Evolutionary conservation across 2,888 invertebrate genomes (phyloP), one percentile per base, ranked within the genome.

Genomic region (Altica lythri): DNA sequence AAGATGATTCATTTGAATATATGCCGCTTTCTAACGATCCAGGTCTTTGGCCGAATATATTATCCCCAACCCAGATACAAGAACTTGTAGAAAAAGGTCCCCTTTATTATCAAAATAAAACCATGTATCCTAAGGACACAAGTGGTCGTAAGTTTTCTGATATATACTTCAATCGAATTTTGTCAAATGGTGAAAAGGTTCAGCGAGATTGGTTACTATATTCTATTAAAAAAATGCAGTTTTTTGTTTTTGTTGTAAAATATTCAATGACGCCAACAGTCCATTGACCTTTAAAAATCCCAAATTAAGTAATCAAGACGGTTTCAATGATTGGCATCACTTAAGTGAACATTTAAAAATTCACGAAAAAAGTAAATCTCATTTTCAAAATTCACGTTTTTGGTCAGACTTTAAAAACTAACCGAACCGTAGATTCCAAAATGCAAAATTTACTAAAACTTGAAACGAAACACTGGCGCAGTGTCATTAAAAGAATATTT

Each of bases 11-110:
- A 42, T 22, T 22, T 12, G 42, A 22, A 42, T n/a, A n/a, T n/a
- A n/a, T 14, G 42, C 42, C 25, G 22, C 42, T 22, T 22, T 42
- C 42, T 42, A 42, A 42, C 42, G 25, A 42, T 42, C 42, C 25
- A 22, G 19, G 42, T 22, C 25, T 42, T 27, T 42, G 42, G 42
- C 42, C 22, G 14, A 27, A 25, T 42, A 12, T 27, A 42, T 22
- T 42, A 18, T 38, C 17, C 18, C 18, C 38, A 38, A 38, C 12
- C 38, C 38, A 38, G 38, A 14, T 38, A 14, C 38, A 38, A 38
- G 38, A 38, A 38, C 38, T 38, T 13, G 38, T 38, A 10, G 17
- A 38, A 38, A 18, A 17, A 38, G 17, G 18, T 38, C 17, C 18
- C 9, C 18, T n/a, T n/a, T n/a, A n/a, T 18, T 38, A 18, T 18